phyloP scores from a whole-genome alignment of 2,888 invertebrate species.

The Nebria brevicollis region DNA sequence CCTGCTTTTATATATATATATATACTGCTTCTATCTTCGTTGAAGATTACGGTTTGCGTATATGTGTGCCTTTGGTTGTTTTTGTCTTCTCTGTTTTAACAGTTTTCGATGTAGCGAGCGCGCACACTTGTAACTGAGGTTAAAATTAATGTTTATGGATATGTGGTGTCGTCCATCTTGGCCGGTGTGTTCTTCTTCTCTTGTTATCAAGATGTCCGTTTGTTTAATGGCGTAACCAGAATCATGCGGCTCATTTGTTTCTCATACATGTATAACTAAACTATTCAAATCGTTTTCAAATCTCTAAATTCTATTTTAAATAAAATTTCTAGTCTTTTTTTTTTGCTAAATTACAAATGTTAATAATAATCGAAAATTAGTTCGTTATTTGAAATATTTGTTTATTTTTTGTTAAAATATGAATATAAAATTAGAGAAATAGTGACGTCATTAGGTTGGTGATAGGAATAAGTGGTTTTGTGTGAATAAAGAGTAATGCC shows the following conservation, averaged over 20 bases:
- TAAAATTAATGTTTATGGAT: constrained; percentile 65
- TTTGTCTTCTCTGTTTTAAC: neutral
- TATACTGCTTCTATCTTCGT: constrained; percentile 6
- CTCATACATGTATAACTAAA: no score
- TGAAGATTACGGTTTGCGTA: neutral
- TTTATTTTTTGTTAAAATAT: no score
- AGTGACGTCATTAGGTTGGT: no score
- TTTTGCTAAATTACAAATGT: no score
- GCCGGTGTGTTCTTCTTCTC: constrained; percentile 58
- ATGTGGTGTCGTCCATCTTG: constrained; percentile 62
- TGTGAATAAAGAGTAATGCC: neutral
- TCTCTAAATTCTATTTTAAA: no score
- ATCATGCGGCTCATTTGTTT: constrained; percentile 39
- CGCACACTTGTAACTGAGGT: constrained; percentile 52
- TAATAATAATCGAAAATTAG: no score
- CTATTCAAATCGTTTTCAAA: no score
- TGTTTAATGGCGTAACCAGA: constrained; percentile 59
- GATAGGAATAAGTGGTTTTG: no score
- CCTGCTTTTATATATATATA: constrained; percentile 20
- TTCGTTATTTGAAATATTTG: no score
- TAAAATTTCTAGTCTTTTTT: no score
- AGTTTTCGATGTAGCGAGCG: neutral
- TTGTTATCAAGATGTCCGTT: constrained; percentile 64
- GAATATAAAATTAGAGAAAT: no score
- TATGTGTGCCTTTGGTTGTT: constrained; percentile 11